Evolutionary conservation across 2,888 invertebrate species (phyloP).

Genomic region (Amphipoea oculea): DNA sequence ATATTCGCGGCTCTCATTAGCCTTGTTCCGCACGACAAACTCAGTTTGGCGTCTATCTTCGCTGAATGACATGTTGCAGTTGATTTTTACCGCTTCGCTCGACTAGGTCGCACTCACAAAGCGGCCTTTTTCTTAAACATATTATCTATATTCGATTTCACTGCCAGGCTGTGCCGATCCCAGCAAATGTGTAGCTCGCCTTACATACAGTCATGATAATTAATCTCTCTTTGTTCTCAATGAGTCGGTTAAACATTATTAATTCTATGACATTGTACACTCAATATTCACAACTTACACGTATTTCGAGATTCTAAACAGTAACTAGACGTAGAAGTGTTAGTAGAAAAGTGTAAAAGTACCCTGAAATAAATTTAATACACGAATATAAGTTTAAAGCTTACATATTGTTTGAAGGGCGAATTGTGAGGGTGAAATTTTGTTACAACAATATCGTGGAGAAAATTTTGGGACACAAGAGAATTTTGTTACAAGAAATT

Average conservation of each 20-base stretch:
- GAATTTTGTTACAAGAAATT: background rate
- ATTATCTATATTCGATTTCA: background rate
- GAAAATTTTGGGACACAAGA: conserved; percentile 4
- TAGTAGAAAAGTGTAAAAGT: conserved; percentile 86
- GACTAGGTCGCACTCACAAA: background rate
- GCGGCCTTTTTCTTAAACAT: background rate
- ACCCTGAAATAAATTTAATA: conserved; percentile 78
- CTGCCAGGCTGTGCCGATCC: background rate
- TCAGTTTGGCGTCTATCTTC: background rate
- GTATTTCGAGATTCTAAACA: conserved; percentile 54
- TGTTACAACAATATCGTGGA: conserved; percentile 41
- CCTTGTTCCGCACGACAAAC: background rate
- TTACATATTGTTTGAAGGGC: conserved; percentile 66
- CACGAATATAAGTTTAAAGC: conserved; percentile 70
- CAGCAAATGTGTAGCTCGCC: background rate
- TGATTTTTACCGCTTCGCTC: background rate
- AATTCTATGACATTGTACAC: conserved; percentile 52
- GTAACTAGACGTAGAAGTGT: conserved; percentile 57
- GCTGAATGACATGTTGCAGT: background rate
- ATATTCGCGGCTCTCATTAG: background rate
- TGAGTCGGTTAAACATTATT: conserved; percentile 29
- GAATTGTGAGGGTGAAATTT: conserved; percentile 34
- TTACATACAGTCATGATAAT: conserved; percentile 5
- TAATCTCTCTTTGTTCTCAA: conserved; percentile 37
- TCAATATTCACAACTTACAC: conserved; percentile 53